Percentiles rank a stretch among this genome's conserved stretches.
Conservation (phyloP, 2,797 vertebrate species). For the Semotilus atromaculatus region DNA sequence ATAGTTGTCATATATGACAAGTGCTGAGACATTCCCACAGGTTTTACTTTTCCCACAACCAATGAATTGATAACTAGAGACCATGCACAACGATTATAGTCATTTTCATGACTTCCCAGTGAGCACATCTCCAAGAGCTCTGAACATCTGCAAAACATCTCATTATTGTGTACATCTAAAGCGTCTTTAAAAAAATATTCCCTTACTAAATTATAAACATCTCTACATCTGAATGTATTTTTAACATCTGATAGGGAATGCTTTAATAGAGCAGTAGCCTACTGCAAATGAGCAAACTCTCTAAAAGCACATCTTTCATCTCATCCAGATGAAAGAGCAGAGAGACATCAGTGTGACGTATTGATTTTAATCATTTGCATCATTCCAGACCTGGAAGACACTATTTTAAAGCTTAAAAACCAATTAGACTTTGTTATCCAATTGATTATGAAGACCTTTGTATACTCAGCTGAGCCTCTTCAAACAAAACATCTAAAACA, state of each 20-base stretch:
- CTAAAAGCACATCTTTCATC: background rate
- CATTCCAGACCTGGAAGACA: background rate
- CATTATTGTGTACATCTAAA: conserved; percentile 14
- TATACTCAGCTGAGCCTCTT: background rate
- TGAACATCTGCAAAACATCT: conserved; percentile 13
- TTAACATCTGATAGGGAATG: background rate
- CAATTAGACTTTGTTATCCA: background rate
- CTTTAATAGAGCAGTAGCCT: background rate
- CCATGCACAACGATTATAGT: background rate
- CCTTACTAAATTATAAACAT: background rate
- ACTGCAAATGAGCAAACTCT: background rate
- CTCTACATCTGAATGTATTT: background rate
- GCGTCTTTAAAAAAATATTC: background rate
- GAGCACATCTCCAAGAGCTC: background rate
- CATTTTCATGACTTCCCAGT: background rate
- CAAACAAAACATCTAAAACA: background rate
- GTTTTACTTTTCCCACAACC: background rate
- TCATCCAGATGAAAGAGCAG: background rate
- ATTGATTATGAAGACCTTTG: background rate
- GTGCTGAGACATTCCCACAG: background rate
- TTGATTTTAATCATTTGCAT: background rate
- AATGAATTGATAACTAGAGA: background rate
- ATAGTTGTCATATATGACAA: background rate
- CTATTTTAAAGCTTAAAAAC: background rate
- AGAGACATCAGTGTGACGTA: background rate